A percentile compares a stretch with the other conserved stretches of the same genome.
Conservation (phyloP, 1,140 invertebrate species). For the Batillaria attramentaria region DNA sequence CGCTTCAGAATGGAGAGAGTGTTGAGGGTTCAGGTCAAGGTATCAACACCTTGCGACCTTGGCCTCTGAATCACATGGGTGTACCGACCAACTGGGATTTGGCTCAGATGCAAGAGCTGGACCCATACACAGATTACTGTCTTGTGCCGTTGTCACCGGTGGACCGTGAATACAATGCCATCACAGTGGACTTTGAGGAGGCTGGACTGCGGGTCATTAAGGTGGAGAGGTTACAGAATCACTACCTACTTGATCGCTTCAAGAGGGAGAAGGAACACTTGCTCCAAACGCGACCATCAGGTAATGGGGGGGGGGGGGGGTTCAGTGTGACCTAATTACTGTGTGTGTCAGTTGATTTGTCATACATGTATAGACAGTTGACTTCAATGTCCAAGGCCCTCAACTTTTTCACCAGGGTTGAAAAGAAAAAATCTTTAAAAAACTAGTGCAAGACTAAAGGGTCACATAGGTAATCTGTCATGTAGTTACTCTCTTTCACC, state of each 20-base stretch:
- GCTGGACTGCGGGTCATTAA: constrained; percentile 50
- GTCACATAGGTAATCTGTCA: too few relatives aligned
- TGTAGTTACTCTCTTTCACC: too few relatives aligned
- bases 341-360: neutral
- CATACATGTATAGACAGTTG: neutral
- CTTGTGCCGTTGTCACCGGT: constrained; percentile 3
- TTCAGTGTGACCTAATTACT: too few relatives aligned
- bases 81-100: constrained; percentile 20
- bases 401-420: neutral
- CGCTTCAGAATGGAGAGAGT: neutral
- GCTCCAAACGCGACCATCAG: constrained; percentile 28
- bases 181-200: constrained; percentile 52
- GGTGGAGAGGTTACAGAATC: constrained; percentile 55
- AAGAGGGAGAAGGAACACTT: constrained; percentile 53
- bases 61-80: neutral
- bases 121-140: neutral
- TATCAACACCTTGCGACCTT: constrained; percentile 4
- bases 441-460: neutral
- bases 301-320: neutral
- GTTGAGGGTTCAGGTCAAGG: neutral
- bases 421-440: neutral
- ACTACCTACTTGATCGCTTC: constrained; percentile 50
- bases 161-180: constrained; percentile 51
- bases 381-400: neutral
- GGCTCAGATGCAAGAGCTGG: neutral